Conservation (phyloP, 2,888 invertebrate species). For the Drosophila kuntzei region DNA sequence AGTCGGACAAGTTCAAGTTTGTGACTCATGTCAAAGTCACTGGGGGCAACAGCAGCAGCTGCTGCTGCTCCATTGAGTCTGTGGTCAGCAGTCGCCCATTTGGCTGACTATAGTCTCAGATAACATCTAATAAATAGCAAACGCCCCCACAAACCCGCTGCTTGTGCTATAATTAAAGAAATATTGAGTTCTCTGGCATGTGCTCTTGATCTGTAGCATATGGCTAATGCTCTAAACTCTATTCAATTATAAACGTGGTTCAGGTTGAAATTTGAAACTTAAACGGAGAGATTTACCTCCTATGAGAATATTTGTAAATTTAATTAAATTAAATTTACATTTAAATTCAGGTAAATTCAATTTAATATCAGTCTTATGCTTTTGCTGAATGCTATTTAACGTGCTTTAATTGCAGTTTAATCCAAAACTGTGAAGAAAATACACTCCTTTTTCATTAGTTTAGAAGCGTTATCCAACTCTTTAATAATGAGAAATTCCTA, state of each 20-base stretch:
- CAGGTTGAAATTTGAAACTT: conserved; percentile 10
- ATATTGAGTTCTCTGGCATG: conserved; percentile 55
- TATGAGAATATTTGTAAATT: not conserved
- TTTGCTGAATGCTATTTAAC: not conserved
- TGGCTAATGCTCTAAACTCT: conserved; percentile 50
- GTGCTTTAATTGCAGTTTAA: too few species aligned
- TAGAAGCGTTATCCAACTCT: not conserved
- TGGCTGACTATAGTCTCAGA: conserved; percentile 62
- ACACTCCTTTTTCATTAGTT: not conserved
- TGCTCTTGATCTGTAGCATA: conserved; percentile 69
- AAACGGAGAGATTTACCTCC: not conserved
- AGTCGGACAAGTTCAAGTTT: conserved; percentile 73
- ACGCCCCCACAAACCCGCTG: conserved; percentile 21
- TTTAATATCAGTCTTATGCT: too few species aligned
- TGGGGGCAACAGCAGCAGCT: conserved; percentile 26
- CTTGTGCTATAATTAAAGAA: conserved; percentile 64
- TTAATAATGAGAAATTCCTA: not conserved
- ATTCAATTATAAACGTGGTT: not conserved
- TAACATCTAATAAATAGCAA: conserved; percentile 70
- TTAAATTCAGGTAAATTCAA: too few species aligned
- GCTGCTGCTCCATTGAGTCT: conserved; percentile 29
- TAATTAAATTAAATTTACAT: too few species aligned
- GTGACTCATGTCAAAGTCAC: conserved; percentile 67
- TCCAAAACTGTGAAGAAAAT: not conserved
- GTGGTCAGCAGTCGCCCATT: conserved; percentile 57